Conservation (phyloP, 2,797 vertebrate species). For the Luscinia megarhynchos region DNA sequence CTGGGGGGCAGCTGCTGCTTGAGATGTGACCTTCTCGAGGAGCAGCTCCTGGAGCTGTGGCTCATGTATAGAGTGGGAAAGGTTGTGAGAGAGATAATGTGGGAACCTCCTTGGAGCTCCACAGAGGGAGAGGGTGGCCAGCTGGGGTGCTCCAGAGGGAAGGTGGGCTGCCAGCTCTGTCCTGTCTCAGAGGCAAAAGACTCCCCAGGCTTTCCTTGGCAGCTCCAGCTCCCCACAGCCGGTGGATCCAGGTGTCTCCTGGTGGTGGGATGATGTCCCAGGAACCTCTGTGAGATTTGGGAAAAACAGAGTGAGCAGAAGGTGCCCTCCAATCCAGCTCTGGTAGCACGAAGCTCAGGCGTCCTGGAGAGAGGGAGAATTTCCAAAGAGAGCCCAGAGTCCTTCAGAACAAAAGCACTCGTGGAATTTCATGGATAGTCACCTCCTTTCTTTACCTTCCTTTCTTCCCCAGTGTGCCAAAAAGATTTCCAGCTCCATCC, state of each 20-base stretch:
- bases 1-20: not conserved
- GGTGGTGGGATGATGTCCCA: not conserved
- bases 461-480: not conserved
- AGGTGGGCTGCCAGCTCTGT: not conserved
- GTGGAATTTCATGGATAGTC: not conserved
- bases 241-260: not conserved
- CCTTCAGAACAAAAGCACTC: not conserved
- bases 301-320: not conserved
- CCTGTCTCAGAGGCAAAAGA: not conserved
- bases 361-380: not conserved
- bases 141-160: not conserved
- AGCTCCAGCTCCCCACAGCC: not conserved
- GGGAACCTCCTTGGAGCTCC: not conserved
- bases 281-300: not conserved
- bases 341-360: not conserved
- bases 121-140: not conserved
- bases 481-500: not conserved
- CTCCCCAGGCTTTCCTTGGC: not conserved
- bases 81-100: not conserved
- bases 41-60: not conserved
- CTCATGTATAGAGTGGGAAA: not conserved
- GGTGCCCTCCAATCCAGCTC: not conserved
- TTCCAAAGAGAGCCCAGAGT: not conserved
- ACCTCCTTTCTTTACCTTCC: not conserved
- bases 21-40: not conserved